Evolutionary conservation across 2,888 invertebrate species (phyloP), one percentile per base, ranked within the genome.

Genomic region (Mythimna albipuncta): DNA sequence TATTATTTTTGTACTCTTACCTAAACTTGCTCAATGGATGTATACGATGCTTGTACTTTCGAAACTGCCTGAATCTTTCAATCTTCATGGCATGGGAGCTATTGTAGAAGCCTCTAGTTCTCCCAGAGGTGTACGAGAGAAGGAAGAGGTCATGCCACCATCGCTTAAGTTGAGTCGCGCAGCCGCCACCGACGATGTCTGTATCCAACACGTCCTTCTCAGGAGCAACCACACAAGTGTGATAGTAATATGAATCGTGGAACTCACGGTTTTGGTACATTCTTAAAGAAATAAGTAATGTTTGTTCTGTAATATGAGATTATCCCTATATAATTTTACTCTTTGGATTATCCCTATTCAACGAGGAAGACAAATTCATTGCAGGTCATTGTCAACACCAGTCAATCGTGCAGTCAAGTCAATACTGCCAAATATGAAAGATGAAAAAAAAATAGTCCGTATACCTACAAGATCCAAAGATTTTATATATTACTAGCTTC

Each of bases 71-170:
- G 21, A 82, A 71, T 41, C 85, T 78, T n/a, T 82, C 85, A 6
- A 82, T 72, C 44, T 74, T 76, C 82, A 82, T 76, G 21, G 82
- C 75, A 58, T 83, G 76, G 19, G 85, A 75, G 64, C 85, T 83
- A n/a, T 62, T 72, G 47, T 74, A 83, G 57, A 83, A 74, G 6
- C 64, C 68, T 35, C 41, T 72, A 2, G 75, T 59, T 35, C 59
- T 65, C 0, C 61, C 72, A 64, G 58, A 52, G 0, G 69, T 71
- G 41, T 76, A 65, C 0, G 85, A 84, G 2, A 83, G 55, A 2
- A 83, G 70, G 16, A 83, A 83, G 19, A 84, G 41, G 54, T 79
- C 82, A n/a, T 78, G 47, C 85, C 85, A 83, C 82, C 85, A 82
- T 21, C 83, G 64, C 13, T 9, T 32, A 9, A 84, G 4, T 10